Conservation (phyloP, 35 echinoderm and acorn worm species). For the Chiridota heheva region DNA sequence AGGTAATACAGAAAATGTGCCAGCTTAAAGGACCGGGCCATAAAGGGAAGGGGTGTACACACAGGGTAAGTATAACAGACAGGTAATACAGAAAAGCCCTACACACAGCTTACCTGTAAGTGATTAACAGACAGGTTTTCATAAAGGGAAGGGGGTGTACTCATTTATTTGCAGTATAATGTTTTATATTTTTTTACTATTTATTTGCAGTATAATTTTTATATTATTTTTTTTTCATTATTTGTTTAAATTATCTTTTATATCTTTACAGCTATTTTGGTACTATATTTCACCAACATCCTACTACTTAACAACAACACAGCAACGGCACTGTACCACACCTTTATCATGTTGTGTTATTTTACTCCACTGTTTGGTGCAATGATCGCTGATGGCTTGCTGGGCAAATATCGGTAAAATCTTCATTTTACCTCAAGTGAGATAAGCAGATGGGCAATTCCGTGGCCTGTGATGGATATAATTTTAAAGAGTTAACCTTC, state of each 20-base stretch:
- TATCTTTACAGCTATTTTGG: slow-evolving; percentile 80
- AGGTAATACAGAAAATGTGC: no score
- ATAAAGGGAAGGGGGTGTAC: no score
- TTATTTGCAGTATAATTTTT: not conserved
- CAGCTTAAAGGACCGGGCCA: no score
- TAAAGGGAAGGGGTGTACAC: no score
- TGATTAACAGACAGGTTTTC: no score
- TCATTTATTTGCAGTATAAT: not conserved
- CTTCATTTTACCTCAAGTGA: not conserved
- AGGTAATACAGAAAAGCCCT: no score
- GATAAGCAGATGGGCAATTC: not conserved
- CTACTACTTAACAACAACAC: slow-evolving; percentile 61
- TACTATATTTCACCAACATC: slow-evolving; percentile 89
- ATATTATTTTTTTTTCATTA: not conserved
- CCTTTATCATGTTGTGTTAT: slow-evolving; percentile 95
- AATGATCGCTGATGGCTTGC: slow-evolving; percentile 95
- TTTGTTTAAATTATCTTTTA: slow-evolving; percentile 13
- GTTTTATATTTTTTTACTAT: not conserved
- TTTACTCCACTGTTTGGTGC: slow-evolving; percentile 97
- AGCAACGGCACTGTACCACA: slow-evolving; percentile 88
- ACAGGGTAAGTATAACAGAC: no score
- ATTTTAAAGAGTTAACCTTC: not conserved
- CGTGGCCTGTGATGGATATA: not conserved
- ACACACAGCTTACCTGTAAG: no score
- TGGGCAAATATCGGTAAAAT: slow-evolving; percentile 91